phyloP scores from a whole-genome alignment of 2,797 vertebrate genomes.

The Pelodytes ibericus region DNA sequence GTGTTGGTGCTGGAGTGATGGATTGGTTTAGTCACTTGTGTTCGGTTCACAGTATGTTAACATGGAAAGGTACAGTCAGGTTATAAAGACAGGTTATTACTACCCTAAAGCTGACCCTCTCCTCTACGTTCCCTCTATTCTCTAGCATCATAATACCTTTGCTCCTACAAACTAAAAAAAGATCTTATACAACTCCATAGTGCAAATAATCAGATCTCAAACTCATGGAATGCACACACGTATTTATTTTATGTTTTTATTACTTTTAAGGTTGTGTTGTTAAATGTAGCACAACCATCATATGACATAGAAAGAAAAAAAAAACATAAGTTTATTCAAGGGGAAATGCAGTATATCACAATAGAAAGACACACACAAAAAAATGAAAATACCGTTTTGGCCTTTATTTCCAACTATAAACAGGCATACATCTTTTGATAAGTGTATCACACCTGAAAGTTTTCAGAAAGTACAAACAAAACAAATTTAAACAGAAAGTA shows the following conservation, averaged over 20 bases:
- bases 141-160: conserved; percentile 63
- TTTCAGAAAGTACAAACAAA: too few species aligned
- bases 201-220: background rate
- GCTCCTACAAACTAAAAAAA: conserved; percentile 54
- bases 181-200: conserved; percentile 37
- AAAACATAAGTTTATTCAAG: background rate
- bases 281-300: background rate
- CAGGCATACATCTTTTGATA: too few species aligned
- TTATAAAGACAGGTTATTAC: conserved; percentile 89
- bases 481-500: too few species aligned
- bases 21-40: conserved; percentile 98
- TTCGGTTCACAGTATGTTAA: conserved; percentile 99
- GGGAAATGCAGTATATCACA: background rate
- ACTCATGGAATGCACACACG: too few species aligned
- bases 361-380: background rate
- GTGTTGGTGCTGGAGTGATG: conserved; percentile 87
- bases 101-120: conserved; percentile 80
- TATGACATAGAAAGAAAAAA: background rate
- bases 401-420: too few species aligned
- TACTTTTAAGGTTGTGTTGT: background rate
- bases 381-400: too few species aligned
- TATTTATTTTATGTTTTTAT: too few species aligned
- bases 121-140: conserved; percentile 71
- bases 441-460: too few species aligned
- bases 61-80: conserved; percentile 94